Base-by-base conservation (phyloP, 2,797 vertebrate species). In the Scolopax bukidnonensis region DNA sequence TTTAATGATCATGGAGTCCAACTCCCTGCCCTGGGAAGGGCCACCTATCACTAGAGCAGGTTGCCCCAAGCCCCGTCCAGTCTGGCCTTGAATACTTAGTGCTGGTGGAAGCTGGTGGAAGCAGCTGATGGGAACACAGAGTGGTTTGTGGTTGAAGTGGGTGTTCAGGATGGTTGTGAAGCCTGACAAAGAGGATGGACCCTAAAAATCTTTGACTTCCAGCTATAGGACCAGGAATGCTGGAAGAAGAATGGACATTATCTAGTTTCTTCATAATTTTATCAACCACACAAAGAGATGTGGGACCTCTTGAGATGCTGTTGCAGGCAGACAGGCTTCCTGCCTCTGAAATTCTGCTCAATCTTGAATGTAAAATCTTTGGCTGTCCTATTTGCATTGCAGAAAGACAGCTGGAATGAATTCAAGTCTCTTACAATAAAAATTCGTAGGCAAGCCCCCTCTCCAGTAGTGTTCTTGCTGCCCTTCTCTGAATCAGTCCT, bases 381-480 rank as follows among this genome's bases (percentile, higher is more conserved):
- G 68, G 65, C 84, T 87, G 71, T 65, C 68, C 86, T 85, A 11
- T 91, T 84, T 83, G 81, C 86, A 68, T 82, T 85, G 57, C 59
- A 68, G 75, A 93, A 87, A 91, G 84, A 90, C 94, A 92, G 60
- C 90, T 95, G 95, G 95, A 95, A 33, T 51, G 68, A 90, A 69
- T 80, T 90, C 90, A 87, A 16, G 68, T 71, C 75, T 1, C 5
- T 86, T 85, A 87, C 95, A 90, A 93, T 85, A 38, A 41, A 65
- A 85, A 69, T 65, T 65, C 1, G 11, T 54, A 71, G 93, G 75
- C 91, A 70, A n/a, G 65, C 47, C 81, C 87, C n/a, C 78, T 89
- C 54, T 87, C 56, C 9, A 25, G 0, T 78, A 69, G 43, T 11
- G 1, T 50, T 76, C 70, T 27, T 50, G 60, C 78, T 48, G 64